Base-by-base conservation (phyloP, 2,113 vertebrate genomes). In the Mungos mungo region DNA sequence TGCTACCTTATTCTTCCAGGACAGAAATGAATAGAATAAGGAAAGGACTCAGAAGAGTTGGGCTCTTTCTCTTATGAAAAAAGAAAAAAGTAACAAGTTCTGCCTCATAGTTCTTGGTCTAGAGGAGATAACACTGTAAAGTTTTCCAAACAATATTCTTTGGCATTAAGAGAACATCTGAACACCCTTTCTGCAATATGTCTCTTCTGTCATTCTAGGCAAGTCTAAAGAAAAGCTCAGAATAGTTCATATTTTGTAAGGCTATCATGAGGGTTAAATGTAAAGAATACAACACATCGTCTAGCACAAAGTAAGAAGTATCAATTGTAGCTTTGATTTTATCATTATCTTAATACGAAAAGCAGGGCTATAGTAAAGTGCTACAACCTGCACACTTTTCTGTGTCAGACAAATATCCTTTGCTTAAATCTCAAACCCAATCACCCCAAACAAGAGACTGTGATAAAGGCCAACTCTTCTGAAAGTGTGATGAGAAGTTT, bases 381-480 rank as follows among this genome's bases (percentile, higher is more conserved):
- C 15, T 68, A 57, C 57, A 60, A 86, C 72, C 69, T 38, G 21
- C 52, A 38, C 52, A 68, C 14, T 68, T 88, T 91, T 87, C 77
- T 81, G 16, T 91, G 71, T 63, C 52, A 90, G 68, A 19, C 72
- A 97, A 95, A 89, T 76, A 68, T 80, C 23, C 35, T 45, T 87
- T 96, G 82, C 96, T 95, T 90, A 95, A 86, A 91, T 90, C 71
- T 88, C 69, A 94, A 31, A 50, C 21, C 31, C 68, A 68, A 19
- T 97, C n/a, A 68, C 25, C 16, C 77, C 45, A 97, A 77, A 95
- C 23, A 89, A 90, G 94, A 97, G 86, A 72, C 47, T 92, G 81
- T 93, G 77, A 97, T 95, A 50, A 93, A 93, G 84, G 54, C 89
- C 63, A 79, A 18, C 81, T 76, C 29, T 66, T 11, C 69, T 95